A percentile compares a stretch with the other conserved stretches of the same genome.
These are phyloP conservation scores for Eubasilissa regina DNA, from an alignment of 1,140 invertebrate species.

Conservation along the genomic window DNA sequence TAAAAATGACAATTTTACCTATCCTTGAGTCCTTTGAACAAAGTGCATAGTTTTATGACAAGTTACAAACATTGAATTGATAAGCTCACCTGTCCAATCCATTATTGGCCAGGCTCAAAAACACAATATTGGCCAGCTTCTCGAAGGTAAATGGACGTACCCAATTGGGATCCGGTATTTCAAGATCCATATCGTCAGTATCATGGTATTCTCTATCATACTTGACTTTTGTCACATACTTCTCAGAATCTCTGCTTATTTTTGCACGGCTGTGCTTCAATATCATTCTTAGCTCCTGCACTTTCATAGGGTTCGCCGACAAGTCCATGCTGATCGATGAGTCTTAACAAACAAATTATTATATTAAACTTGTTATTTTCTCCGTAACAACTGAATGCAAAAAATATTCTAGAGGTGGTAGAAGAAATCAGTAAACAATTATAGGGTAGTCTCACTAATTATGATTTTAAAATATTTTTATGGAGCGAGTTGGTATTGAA, in stretches of 20 bases:
- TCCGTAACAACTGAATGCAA: no score
- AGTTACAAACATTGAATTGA: background rate
- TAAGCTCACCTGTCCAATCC: constrained; percentile 58
- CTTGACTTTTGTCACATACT: background rate
- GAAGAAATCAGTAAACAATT: no score
- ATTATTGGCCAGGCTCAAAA: constrained; percentile 65
- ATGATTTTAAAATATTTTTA: no score
- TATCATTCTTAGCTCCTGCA: constrained; percentile 56
- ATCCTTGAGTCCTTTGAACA: no score
- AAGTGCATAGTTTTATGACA: no score
- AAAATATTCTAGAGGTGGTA: no score
- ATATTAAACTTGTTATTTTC: no score
- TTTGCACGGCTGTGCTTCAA: constrained; percentile 19
- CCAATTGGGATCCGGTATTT: background rate
- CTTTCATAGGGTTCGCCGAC: constrained; percentile 53
- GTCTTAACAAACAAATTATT: constrained; percentile 17
- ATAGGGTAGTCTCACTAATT: no score
- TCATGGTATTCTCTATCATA: background rate
- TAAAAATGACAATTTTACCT: no score
- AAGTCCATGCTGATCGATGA: constrained; percentile 59
- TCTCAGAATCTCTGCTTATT: background rate
- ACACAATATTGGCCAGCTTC: constrained; percentile 53
- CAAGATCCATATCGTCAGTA: background rate
- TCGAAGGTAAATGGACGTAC: constrained; percentile 6
- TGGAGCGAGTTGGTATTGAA: no score